Base-by-base conservation (phyloP, 2,113 vertebrate genomes). In the Polypterus senegalus region DNA sequence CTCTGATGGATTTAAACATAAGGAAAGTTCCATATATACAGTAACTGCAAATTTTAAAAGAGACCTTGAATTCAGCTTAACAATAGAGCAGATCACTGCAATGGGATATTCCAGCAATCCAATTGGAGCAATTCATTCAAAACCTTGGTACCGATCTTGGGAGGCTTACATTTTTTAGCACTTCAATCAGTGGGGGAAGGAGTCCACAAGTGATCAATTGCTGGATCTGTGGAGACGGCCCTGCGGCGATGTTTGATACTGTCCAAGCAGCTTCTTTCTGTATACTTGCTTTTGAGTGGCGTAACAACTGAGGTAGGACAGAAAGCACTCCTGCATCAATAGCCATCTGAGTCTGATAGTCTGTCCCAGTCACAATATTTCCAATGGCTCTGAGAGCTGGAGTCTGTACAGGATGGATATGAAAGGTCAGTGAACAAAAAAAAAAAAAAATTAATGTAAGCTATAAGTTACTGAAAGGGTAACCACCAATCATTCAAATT, bases 201-300 rank as follows among this genome's bases (percentile, higher is more conserved):
- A 90, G 53, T 1, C 90, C 83, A 5, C 78, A 88, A 3, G 75
- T 76, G 47, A 96, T 89, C 3, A 98, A 73, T 51, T 91, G 89
- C 27, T 97, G 89, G 65, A 98, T 92, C 69, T 98, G 94, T 5
- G 73, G 75, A 46, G 63, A 62, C 0, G 91, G 85, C 3, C 96
- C 93, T 2, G 94, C 91, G 0, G 92, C 89, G 1, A 98, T 89
- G 45, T 97, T 97, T 45, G 92, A 94, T 67, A 97, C 73, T 0
- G 76, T 47, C 92, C 93, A 97, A 0, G 88, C 82, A 0, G 92
- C 92, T 65, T 97, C 92, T 70, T 93, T 96, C 82, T 94, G 92
- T 61, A 97, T 70, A 0, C 73, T 74, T 43, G 82, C 1, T 71
- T 81, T 92, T 0, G 48, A 7, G 46, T 96, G 89, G 1, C 49